Evolutionary conservation across 2,888 invertebrate genomes (phyloP).

Genomic region (Limnephilus rhombicus): DNA sequence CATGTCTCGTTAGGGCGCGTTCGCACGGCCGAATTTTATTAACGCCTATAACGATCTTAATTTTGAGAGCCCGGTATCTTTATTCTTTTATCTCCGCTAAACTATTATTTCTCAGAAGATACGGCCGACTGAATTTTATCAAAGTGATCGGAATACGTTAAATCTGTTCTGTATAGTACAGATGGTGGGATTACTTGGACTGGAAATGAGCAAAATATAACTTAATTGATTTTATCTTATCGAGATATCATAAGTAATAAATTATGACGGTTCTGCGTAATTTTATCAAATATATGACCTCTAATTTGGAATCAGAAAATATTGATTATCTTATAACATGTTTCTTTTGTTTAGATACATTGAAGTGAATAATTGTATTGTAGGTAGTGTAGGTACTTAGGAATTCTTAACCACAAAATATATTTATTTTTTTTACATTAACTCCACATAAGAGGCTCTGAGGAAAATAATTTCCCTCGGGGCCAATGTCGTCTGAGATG

Average conservation of each 20-base stretch:
- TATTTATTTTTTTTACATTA: too few relatives aligned
- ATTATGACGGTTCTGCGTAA: not conserved
- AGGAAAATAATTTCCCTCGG: too few relatives aligned
- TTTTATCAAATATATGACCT: not conserved
- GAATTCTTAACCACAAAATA: too few relatives aligned
- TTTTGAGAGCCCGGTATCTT: slow-evolving; percentile 37
- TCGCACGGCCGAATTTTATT: slow-evolving; percentile 60
- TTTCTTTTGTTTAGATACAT: too few relatives aligned
- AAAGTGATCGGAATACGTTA: slow-evolving; percentile 17
- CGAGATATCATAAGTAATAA: not conserved
- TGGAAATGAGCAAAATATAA: not conserved
- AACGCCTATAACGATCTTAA: slow-evolving; percentile 57
- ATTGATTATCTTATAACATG: too few relatives aligned
- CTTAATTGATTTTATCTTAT: not conserved
- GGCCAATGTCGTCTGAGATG: too few relatives aligned
- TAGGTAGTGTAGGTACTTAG: too few relatives aligned
- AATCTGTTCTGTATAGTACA: not conserved
- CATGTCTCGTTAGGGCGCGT: slow-evolving; percentile 60
- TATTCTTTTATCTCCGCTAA: slow-evolving; percentile 22
- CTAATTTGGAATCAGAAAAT: too few relatives aligned
- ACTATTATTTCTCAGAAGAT: not conserved
- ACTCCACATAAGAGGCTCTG: too few relatives aligned
- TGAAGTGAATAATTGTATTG: too few relatives aligned
- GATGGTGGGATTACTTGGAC: not conserved
- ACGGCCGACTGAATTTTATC: slow-evolving; percentile 42